Evolutionary conservation across 2,888 invertebrate genomes (phyloP).

Genomic region (Carpatolechia fugitivella): DNA sequence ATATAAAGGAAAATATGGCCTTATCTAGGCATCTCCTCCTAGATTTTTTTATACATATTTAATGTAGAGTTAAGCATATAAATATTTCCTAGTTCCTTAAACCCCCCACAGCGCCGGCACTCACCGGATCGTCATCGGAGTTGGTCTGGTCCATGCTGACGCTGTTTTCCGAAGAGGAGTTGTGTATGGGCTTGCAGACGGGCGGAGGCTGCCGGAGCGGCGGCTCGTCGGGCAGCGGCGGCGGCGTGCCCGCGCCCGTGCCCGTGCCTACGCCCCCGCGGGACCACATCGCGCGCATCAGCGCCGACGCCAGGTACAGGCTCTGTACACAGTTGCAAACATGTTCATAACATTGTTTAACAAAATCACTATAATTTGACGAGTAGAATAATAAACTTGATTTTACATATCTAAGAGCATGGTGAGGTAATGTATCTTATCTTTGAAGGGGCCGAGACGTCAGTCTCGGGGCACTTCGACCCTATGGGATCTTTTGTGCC

Average conservation of each 20-base stretch:
- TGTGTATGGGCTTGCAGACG: conserved; percentile 66
- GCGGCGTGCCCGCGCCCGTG: conserved; percentile 46
- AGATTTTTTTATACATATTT: too few species aligned
- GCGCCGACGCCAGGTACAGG: conserved; percentile 91
- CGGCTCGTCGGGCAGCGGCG: conserved; percentile 62
- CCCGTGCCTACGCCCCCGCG: conserved; percentile 73
- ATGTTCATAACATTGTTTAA: conserved; percentile 4
- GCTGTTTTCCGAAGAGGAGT: conserved; percentile 87
- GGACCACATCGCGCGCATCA: conserved; percentile 95
- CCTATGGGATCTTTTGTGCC: too few species aligned
- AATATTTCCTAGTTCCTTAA: too few species aligned
- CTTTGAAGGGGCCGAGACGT: too few species aligned
- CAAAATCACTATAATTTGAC: too few species aligned
- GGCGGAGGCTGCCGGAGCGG: conserved; percentile 73
- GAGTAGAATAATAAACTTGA: too few species aligned
- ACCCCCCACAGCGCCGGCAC: conserved; percentile 20
- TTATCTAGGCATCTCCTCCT: too few species aligned
- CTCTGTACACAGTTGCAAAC: conserved; percentile 75
- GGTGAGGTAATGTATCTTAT: too few species aligned
- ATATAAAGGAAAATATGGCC: too few species aligned
- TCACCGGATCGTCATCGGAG: conserved; percentile 85
- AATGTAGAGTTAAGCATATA: too few species aligned
- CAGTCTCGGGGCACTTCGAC: too few species aligned
- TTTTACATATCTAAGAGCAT: too few species aligned
- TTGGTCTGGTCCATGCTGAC: conserved; percentile 90